Conservation (phyloP, 1,140 invertebrate genomes). For the Drosophila melanica region DNA sequence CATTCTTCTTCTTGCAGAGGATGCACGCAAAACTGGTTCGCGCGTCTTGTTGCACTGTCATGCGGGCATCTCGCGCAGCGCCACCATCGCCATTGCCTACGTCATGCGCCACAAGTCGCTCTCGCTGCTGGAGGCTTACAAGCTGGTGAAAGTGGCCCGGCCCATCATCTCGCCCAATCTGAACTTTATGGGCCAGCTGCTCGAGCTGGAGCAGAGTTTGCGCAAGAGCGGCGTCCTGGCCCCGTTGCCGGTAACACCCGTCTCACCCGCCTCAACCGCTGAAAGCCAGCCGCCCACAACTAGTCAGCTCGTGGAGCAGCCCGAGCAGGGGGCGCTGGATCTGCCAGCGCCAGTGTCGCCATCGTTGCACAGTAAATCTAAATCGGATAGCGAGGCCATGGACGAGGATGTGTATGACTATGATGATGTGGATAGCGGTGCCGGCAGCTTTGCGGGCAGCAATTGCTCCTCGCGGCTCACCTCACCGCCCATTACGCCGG, state of each 20-base stretch:
- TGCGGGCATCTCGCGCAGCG: conserved; percentile 96
- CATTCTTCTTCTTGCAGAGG: conserved; percentile 88
- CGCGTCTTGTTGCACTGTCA: conserved; percentile 97
- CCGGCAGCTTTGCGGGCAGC: conserved; percentile 68
- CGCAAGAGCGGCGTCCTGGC: conserved; percentile 84
- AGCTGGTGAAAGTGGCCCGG: conserved; percentile 92
- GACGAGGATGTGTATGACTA: conserved; percentile 73
- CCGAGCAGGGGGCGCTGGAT: conserved; percentile 45
- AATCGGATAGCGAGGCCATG: conserved; percentile 75
- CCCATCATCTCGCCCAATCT: conserved; percentile 98
- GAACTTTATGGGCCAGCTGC: conserved; percentile 98
- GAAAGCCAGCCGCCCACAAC: conserved; percentile 17
- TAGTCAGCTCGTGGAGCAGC: conserved; percentile 71
- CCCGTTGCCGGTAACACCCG: conserved; percentile 42
- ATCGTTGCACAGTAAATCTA: conserved; percentile 49
- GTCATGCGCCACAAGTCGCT: conserved; percentile 95
- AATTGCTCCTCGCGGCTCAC: conserved; percentile 78
- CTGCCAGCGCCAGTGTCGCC: conserved; percentile 5
- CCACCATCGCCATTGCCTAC: conserved; percentile 97
- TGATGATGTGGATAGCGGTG: conserved; percentile 71
- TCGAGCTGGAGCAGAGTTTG: conserved; percentile 92
- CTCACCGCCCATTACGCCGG: conserved; percentile 74
- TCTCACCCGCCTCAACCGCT: conserved; percentile 16
- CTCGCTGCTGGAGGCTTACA: conserved; percentile 95
- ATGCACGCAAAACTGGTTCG: conserved; percentile 90